Base-by-base conservation (phyloP, 2,797 vertebrate genomes). In the Amazona finschi region DNA sequence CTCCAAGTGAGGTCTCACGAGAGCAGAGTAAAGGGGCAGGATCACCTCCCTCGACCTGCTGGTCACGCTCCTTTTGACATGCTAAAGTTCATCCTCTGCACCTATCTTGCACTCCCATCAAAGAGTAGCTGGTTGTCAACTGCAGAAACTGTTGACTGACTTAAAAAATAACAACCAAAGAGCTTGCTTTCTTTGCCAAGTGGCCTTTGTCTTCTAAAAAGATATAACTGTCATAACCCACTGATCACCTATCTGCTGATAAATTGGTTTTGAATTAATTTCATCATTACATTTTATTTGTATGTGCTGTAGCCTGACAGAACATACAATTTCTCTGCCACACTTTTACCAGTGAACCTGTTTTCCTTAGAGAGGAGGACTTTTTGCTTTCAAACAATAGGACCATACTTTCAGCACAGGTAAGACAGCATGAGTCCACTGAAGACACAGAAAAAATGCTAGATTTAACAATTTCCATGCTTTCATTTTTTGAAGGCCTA, bases 201-300 rank as follows among this genome's bases (percentile, higher is more conserved):
- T 95, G 94, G 36, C 87, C 89, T 96, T 96, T 96, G 88, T 67
- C 43, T 90, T 95, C 44, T 65, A 74, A 85, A 93, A 75, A 96
- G 55, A 66, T 64, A 88, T 2, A 89, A 36, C 44, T 74, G 24
- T 73, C 76, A 53, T 31, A 89, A 94, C 90, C 44, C 38, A 21
- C 57, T 36, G 30, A 57, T 87, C 15, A 33, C 38, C 18, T 39
- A 4, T 47, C 20, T 58, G 49, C 49, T 50, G 58, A 86, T 85
- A 81, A 81, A 44, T 44, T 25, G 5, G 4, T 60, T 93, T 90
- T 22, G 58, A 41, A 72, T 53, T 50, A 36, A 61, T 89, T 33
- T 25, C n/a, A 19, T 60, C 4, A 9, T 72, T 67, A 28, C 19
- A 20, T 86, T 86, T 76, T 58, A 49, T 72, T 87, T 72, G 71